Percentiles rank a stretch among this genome's conserved stretches.
phyloP scores from a whole-genome alignment of 2,888 invertebrate genomes.

The Zhuqinia jingwanae region DNA sequence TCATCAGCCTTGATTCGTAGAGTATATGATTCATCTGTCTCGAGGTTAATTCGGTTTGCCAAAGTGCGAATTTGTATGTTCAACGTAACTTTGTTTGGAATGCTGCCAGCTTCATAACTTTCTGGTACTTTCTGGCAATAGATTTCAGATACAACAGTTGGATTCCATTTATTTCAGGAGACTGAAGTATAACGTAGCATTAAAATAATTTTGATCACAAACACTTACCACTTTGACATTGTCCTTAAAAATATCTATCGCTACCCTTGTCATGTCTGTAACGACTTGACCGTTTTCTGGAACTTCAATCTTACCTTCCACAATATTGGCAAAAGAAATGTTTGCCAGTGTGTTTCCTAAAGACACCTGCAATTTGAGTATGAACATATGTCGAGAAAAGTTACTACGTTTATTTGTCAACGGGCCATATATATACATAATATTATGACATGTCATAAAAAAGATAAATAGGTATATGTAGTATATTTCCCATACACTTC shows the following conservation, averaged over 20 bases:
- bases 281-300: conserved; percentile 42
- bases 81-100: neutral
- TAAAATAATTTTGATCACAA: no score
- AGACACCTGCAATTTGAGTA: no score
- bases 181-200: no score
- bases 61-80: conserved; percentile 27
- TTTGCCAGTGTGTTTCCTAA: conserved; percentile 57
- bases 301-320: neutral
- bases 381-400: no score
- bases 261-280: conserved; percentile 37
- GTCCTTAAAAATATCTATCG: conserved; percentile 49
- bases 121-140: conserved; percentile 44
- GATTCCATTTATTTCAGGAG: neutral
- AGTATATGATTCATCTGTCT: conserved; percentile 66
- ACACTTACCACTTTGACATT: conserved; percentile 61
- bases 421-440: no score
- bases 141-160: no score
- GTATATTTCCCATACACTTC: conserved; percentile 49
- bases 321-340: conserved; percentile 28
- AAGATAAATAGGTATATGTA: neutral
- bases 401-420: no score
- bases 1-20: conserved; percentile 25
- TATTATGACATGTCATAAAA: conserved; percentile 10
- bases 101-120: conserved; percentile 24
- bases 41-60: conserved; percentile 32